These are phyloP conservation scores for Desmodus rotundus DNA, from an alignment of 2,113 vertebrate species.

Conservation along the genomic window DNA sequence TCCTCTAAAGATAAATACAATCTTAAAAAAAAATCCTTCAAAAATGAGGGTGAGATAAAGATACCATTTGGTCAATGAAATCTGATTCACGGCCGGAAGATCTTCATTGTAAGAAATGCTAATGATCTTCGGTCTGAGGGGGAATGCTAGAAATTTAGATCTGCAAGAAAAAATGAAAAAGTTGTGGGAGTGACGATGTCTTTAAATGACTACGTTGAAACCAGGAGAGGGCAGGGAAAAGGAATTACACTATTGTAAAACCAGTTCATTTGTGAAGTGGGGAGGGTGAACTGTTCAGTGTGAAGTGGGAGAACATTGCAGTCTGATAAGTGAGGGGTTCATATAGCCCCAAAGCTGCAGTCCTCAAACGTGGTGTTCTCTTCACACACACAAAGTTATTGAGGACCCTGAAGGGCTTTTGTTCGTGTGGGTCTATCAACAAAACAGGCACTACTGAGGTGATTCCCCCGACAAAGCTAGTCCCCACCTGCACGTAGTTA, in stretches of 20 bases:
- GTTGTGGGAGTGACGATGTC: background rate
- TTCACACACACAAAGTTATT: background rate
- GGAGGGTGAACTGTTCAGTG: background rate
- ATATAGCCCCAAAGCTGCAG: background rate
- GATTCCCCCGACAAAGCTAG: no score
- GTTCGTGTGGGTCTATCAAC: no score
- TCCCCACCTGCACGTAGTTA: background rate
- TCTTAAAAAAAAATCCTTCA: background rate
- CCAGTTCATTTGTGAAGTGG: background rate
- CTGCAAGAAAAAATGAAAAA: background rate
- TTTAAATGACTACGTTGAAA: background rate
- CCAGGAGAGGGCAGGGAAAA: background rate
- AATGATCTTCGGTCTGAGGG: background rate
- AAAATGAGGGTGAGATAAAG: background rate
- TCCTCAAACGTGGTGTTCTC: background rate
- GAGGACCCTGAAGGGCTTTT: background rate
- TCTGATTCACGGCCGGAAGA: background rate
- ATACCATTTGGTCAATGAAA: background rate
- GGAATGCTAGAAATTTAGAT: background rate
- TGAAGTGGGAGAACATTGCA: background rate
- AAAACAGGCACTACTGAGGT: background rate
- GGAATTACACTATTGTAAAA: background rate
- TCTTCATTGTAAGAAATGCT: background rate
- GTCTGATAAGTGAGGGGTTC: background rate
- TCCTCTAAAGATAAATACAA: no score